Base-by-base conservation (phyloP, 2,113 vertebrate genomes). In the Oreochromis tanganicae region DNA sequence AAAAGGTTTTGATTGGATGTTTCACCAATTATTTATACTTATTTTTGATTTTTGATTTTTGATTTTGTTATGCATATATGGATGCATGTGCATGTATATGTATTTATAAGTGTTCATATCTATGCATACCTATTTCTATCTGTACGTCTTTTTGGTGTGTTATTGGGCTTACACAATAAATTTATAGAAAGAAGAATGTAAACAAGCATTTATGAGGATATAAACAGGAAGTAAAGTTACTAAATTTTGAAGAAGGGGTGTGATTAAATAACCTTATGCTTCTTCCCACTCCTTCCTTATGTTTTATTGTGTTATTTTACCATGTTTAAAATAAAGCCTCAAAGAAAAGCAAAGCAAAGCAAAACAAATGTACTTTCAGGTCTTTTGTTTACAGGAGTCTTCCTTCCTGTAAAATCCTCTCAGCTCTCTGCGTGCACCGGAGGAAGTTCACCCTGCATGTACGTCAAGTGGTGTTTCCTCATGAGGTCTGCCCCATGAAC, bases 381-480 rank as follows among this genome's bases (percentile, higher is more conserved):
- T 81, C 19, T 5, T 56, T 34, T 83, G 84, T 85, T 92, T 84
- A 87, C 57, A 81, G 1, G 6, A 71, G 43, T 78, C 83, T 92
- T 90, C 81, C 91, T 93, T 93, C 85, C 90, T 86, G 43, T 21
- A 24, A 81, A 89, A 34, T 55, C 66, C 55, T 87, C 66, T 81
- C 24, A 5, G 54, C 78, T 41, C 36, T 32, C 75, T n/a, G 46
- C 4, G 6, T n/a, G 2, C 27, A n/a, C 71, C 43, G 75, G 41
- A 55, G 89, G 89, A 93, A 92, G 87, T 90, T 90, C 75, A 55
- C 63, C 71, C 56, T 36, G 27, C 16, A 14, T 17, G 9, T 21
- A 81, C 79, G 83, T 93, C 93, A 92, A 66, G 57, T 75, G 13
- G 41, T 13, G 87, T 90, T 95, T 95, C 93, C 93, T 92, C 88